Evolutionary conservation across 2,888 invertebrate species (phyloP).

Genomic region (Cephus spinipes): DNA sequence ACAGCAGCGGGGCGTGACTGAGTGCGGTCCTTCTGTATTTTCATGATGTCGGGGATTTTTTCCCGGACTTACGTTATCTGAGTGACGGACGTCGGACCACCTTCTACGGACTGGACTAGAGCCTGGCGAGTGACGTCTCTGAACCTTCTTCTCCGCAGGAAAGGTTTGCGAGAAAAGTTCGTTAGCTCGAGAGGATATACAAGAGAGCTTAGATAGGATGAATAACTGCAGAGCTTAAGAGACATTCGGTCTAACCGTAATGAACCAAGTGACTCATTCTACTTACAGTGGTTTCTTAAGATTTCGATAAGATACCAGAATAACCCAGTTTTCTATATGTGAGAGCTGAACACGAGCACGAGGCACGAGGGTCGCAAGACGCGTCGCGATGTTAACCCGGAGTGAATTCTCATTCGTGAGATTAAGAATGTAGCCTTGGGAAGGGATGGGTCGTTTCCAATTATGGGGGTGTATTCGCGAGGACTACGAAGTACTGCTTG

Average conservation of each 20-base stretch:
- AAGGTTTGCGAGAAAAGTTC: slow-evolving; percentile 1
- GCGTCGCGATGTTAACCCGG: slow-evolving; percentile 19
- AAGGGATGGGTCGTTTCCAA: slow-evolving; percentile 37
- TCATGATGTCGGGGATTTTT: background rate
- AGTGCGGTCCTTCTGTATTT: background rate
- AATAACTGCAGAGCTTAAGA: slow-evolving; percentile 19
- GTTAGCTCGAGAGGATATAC: background rate
- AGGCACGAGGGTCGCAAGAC: background rate
- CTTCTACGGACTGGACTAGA: background rate
- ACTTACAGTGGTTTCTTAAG: slow-evolving; percentile 29
- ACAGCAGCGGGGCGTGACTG: background rate
- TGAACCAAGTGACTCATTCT: slow-evolving; percentile 8
- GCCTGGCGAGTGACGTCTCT: background rate
- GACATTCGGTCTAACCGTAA: slow-evolving; percentile 7
- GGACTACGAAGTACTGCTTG: slow-evolving; percentile 6
- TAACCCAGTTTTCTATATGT: background rate
- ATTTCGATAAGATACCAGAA: slow-evolving; percentile 30
- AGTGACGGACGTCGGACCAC: background rate
- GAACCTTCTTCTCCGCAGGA: background rate
- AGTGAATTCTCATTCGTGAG: slow-evolving; percentile 39
- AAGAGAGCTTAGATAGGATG: background rate
- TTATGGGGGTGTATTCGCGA: slow-evolving; percentile 28
- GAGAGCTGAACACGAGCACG: slow-evolving; percentile 12
- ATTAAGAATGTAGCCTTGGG: slow-evolving; percentile 36
- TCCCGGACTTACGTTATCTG: background rate